These are phyloP conservation scores for Brachionus asplanchnoidis DNA, from an alignment of 1,140 invertebrate genomes.

Conservation along the genomic window DNA sequence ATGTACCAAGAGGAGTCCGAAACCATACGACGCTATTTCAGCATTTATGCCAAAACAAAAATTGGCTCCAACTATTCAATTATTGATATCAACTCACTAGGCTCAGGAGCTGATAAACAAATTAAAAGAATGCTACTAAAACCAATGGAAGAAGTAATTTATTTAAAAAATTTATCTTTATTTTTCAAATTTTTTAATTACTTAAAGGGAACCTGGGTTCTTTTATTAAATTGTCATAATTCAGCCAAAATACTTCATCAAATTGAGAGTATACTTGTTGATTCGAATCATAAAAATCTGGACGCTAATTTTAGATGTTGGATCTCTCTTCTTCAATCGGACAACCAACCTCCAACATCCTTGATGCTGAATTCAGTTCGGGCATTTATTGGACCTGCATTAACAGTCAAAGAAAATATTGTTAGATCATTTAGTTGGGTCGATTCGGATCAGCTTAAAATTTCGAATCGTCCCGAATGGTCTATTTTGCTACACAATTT, in stretches of 20 bases:
- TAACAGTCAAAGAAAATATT: slow-evolving; percentile 55
- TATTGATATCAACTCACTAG: slow-evolving; percentile 50
- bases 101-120: slow-evolving; percentile 47
- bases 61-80: slow-evolving; percentile 45
- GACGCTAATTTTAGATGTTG: slow-evolving; percentile 53
- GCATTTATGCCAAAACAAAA: slow-evolving; percentile 49
- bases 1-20: slow-evolving; percentile 50
- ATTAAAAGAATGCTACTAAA: slow-evolving; percentile 45
- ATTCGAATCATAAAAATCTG: slow-evolving; percentile 43
- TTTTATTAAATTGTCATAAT: slow-evolving; percentile 55
- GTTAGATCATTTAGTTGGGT: slow-evolving; percentile 50
- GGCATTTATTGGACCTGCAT: slow-evolving; percentile 42
- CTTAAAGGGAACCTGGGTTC: slow-evolving; percentile 51
- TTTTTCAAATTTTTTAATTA: background rate
- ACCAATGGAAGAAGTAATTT: slow-evolving; percentile 25
- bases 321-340: slow-evolving; percentile 49
- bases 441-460: slow-evolving; percentile 52
- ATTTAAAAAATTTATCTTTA: background rate
- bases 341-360: slow-evolving; percentile 45
- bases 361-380: slow-evolving; percentile 23
- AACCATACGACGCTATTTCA: slow-evolving; percentile 48
- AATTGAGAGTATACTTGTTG: slow-evolving; percentile 49
- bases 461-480: slow-evolving; percentile 51
- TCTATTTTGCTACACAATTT: slow-evolving; percentile 54
- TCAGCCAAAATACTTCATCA: slow-evolving; percentile 49